Conservation (phyloP, 2,797 vertebrate species). For the Presbytis comata region DNA sequence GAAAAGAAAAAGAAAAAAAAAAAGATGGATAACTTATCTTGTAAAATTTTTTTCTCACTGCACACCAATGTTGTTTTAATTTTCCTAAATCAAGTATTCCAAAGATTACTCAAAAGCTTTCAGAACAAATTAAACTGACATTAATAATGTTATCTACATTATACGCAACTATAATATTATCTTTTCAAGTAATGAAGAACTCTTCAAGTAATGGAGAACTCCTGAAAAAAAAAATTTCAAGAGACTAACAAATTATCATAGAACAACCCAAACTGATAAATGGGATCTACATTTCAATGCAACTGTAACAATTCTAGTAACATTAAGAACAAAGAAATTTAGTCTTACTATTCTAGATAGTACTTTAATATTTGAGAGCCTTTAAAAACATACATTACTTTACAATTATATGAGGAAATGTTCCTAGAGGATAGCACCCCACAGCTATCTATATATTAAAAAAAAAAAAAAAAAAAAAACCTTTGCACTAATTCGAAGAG, state of each 20-base stretch:
- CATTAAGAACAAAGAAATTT: neutral
- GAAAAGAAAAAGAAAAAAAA: neutral
- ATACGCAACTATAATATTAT: neutral
- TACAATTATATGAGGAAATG: neutral
- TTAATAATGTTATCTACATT: neutral
- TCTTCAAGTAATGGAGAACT: neutral
- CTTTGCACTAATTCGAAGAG: neutral
- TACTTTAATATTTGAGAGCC: neutral
- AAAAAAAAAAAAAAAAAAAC: neutral
- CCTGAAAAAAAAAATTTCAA: neutral
- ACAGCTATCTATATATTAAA: neutral
- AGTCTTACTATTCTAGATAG: neutral
- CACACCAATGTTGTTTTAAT: neutral
- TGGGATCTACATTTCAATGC: conserved; percentile 22
- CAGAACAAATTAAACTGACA: conserved; percentile 25
- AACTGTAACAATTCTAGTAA: neutral
- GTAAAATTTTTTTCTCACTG: neutral
- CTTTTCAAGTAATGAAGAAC: neutral
- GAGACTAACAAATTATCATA: neutral
- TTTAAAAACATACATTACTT: neutral
- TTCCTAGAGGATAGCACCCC: neutral
- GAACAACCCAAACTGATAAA: neutral
- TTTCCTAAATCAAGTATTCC: neutral
- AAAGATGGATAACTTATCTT: neutral
- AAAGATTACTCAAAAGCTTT: neutral